Conservation (phyloP, 1,140 invertebrate genomes). For the Camponotus vicinus region DNA sequence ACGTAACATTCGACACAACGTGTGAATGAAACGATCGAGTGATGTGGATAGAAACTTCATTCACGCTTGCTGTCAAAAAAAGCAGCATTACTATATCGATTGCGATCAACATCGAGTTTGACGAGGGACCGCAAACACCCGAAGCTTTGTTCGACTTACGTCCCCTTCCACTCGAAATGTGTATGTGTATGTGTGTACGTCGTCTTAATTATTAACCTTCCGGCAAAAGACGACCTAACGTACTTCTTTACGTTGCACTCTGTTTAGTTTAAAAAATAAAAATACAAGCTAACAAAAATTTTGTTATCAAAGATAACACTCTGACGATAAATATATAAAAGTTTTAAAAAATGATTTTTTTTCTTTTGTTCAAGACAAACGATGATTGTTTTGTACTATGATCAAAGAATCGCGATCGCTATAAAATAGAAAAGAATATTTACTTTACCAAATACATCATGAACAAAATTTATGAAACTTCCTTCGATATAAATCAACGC, state of each 20-base stretch:
- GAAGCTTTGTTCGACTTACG: slow-evolving; percentile 56
- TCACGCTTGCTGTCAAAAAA: slow-evolving; percentile 59
- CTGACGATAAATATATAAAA: not conserved
- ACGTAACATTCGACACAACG: slow-evolving; percentile 45
- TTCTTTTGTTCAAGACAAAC: not conserved
- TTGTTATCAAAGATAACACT: not conserved
- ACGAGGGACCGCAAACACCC: slow-evolving; percentile 47
- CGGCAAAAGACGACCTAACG: not conserved
- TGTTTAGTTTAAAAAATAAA: not conserved
- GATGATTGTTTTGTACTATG: not conserved
- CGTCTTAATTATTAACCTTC: slow-evolving; percentile 34
- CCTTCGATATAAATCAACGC: slow-evolving; percentile 55
- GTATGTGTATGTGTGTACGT: not conserved
- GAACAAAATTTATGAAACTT: slow-evolving; percentile 41
- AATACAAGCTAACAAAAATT: not conserved
- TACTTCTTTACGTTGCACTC: not conserved
- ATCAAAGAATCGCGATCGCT: not conserved
- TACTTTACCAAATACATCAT: slow-evolving; percentile 11
- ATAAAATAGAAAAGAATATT: not conserved
- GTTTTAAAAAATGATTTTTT: not conserved
- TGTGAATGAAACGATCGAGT: slow-evolving; percentile 69
- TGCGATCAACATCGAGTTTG: slow-evolving; percentile 44
- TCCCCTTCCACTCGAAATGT: not conserved
- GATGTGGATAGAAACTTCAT: slow-evolving; percentile 68
- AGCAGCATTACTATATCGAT: slow-evolving; percentile 51